A percentile compares a stretch with the other conserved stretches of the same genome.
phyloP scores from a whole-genome alignment of 2,113 vertebrate species.

The Chaenogobius annularis region DNA sequence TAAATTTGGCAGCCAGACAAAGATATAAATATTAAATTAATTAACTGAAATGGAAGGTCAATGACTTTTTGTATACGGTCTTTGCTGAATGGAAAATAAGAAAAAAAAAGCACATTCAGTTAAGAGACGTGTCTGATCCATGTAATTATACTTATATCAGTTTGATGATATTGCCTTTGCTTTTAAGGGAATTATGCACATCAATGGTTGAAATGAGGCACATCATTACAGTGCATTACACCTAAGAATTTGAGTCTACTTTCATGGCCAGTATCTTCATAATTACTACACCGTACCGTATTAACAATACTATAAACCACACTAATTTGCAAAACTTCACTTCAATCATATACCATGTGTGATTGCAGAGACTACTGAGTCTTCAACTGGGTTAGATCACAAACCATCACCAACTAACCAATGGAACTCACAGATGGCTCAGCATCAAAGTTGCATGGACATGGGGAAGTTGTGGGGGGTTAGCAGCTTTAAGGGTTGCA shows the following conservation, averaged over 20 bases:
- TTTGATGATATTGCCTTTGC: too few relatives aligned
- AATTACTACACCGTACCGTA: too few relatives aligned
- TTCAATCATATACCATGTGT: neutral
- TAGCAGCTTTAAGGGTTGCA: neutral
- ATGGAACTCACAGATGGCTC: conserved; percentile 45
- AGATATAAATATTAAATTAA: neutral
- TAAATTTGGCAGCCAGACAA: neutral
- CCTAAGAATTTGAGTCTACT: too few relatives aligned
- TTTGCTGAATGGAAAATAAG: too few relatives aligned
- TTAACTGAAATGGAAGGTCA: neutral
- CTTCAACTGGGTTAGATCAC: conserved; percentile 40
- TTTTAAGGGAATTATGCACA: too few relatives aligned
- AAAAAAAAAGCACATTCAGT: too few relatives aligned
- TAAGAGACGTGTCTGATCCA: too few relatives aligned
- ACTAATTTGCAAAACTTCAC: too few relatives aligned
- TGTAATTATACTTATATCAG: too few relatives aligned
- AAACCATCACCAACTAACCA: conserved; percentile 10
- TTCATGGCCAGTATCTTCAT: too few relatives aligned
- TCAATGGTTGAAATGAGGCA: too few relatives aligned
- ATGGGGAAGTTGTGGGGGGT: neutral
- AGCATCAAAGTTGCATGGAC: conserved; percentile 28
- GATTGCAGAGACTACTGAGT: neutral
- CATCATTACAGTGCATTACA: too few relatives aligned
- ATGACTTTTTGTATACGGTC: neutral
- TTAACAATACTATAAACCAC: neutral